Evolutionary conservation across 2,888 invertebrate genomes (phyloP).

Genomic region (Strigamia transsilvanica): DNA sequence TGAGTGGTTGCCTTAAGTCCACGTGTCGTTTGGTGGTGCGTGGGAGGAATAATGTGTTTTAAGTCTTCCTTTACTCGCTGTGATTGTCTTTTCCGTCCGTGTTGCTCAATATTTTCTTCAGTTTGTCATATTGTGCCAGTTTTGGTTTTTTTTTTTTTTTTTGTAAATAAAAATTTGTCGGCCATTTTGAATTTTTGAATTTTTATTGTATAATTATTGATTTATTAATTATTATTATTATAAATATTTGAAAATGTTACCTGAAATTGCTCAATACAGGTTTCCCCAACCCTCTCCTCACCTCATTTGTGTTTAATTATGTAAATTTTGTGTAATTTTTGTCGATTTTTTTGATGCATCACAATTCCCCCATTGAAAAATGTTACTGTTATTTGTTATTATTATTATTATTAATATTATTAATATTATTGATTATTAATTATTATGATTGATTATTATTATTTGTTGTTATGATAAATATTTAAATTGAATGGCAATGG

Average conservation of each 20-base stretch:
- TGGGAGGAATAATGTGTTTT: background rate
- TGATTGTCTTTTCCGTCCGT: constrained; percentile 24
- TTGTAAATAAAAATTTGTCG: background rate
- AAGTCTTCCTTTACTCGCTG: background rate
- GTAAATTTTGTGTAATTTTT: background rate
- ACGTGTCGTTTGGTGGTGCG: background rate
- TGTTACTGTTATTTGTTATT: constrained; percentile 26
- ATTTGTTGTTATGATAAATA: constrained; percentile 38
- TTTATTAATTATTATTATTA: background rate
- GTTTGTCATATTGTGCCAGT: background rate
- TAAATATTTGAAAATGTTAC: background rate
- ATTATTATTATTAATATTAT: background rate
- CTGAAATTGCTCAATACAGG: background rate
- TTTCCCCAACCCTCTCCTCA: background rate
- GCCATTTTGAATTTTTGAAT: background rate
- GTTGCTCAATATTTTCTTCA: background rate
- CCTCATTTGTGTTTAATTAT: no score
- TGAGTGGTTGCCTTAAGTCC: constrained; percentile 34
- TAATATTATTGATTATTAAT: constrained; percentile 1
- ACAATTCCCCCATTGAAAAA: background rate
- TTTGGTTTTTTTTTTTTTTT: background rate
- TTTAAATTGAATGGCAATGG: constrained; percentile 12
- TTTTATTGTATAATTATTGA: background rate
- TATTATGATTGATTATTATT: constrained; percentile 4
- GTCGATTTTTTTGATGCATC: background rate